Percentiles rank a stretch among this genome's conserved stretches.
These are phyloP conservation scores for Protomyctophum bolini DNA, from an alignment of 2,113 vertebrate species.

Conservation along the genomic window DNA sequence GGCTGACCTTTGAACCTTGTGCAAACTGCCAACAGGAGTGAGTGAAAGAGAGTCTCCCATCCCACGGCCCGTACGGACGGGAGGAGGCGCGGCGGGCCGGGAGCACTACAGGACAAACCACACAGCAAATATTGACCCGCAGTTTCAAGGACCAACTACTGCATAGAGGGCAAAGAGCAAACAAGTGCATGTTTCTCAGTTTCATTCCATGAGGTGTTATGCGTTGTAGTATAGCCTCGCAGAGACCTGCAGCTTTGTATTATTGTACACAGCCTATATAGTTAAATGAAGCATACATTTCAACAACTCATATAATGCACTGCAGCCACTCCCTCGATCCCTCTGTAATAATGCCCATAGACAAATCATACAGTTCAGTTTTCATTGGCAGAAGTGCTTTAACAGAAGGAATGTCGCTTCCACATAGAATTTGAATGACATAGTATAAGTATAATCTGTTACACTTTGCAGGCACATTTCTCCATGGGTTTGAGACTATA, in stretches of 20 bases:
- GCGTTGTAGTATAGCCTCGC: background rate
- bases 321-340: background rate
- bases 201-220: slow-evolving; percentile 19
- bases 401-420: background rate
- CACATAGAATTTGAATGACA: background rate
- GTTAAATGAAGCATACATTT: background rate
- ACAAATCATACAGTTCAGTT: no score
- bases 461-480: background rate
- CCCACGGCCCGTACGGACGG: slow-evolving; percentile 1
- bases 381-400: no score
- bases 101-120: slow-evolving; percentile 14
- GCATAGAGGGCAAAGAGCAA: slow-evolving; percentile 20
- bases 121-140: slow-evolving; percentile 72
- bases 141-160: slow-evolving; percentile 31
- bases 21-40: slow-evolving; percentile 52
- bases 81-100: background rate
- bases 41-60: background rate
- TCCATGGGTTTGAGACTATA: background rate
- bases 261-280: slow-evolving; percentile 8
- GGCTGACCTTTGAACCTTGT: slow-evolving; percentile 65
- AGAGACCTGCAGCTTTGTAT: background rate
- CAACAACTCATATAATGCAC: no score
- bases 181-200: slow-evolving; percentile 29
- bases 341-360: background rate
- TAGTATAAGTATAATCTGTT: background rate